These are phyloP conservation scores for Melipona bicolor DNA, from an alignment of 2,888 invertebrate species.

Conservation along the genomic window DNA sequence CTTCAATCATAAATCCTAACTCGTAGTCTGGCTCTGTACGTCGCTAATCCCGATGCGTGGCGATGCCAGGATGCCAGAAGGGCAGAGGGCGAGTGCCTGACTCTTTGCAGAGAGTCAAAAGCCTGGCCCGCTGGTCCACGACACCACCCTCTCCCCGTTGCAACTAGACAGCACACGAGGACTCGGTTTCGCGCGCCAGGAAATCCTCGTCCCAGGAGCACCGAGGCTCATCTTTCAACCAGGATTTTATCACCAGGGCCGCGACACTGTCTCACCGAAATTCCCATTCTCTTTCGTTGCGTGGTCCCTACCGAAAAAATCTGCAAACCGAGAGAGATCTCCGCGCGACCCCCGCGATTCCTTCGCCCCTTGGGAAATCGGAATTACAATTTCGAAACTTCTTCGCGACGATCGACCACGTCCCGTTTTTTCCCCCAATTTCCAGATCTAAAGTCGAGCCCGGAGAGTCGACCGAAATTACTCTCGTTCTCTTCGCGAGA, in stretches of 20 bases:
- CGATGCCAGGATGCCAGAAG: constrained; percentile 59
- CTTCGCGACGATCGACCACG: no score
- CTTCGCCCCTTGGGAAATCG: neutral
- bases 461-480: neutral
- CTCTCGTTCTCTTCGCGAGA: neutral
- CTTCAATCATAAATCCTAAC: constrained; percentile 79
- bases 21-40: constrained; percentile 67
- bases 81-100: constrained; percentile 58
- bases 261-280: constrained; percentile 54
- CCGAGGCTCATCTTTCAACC: constrained; percentile 58
- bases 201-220: constrained; percentile 59
- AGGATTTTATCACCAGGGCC: constrained; percentile 60
- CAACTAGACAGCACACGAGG: constrained; percentile 33
- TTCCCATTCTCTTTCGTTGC: constrained; percentile 39
- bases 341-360: no score
- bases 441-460: neutral
- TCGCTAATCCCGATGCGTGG: constrained; percentile 76
- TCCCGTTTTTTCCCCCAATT: no score
- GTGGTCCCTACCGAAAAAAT: constrained; percentile 27
- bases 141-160: constrained; percentile 1
- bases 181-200: constrained; percentile 50
- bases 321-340: constrained; percentile 17
- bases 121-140: constrained; percentile 46
- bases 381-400: no score
- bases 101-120: constrained; percentile 76